Conservation (phyloP, 2,888 invertebrate species). For the Caenorhabditis sp. region DNA sequence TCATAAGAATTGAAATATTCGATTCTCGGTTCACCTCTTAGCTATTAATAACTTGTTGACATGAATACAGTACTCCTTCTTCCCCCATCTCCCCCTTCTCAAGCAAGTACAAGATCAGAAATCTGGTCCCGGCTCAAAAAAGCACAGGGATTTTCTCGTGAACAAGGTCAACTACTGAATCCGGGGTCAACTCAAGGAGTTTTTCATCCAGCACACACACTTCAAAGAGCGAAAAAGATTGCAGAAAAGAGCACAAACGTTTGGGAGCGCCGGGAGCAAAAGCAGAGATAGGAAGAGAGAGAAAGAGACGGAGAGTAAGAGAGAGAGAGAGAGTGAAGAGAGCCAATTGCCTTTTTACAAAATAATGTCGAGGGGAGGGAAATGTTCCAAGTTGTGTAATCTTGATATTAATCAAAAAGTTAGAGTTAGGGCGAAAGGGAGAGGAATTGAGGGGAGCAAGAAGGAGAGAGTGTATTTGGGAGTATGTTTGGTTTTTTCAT, state of each 20-base stretch:
- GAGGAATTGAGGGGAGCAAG: too few relatives aligned
- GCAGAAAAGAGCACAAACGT: conserved; percentile 25
- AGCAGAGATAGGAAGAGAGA: conserved; percentile 11
- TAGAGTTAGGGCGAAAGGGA: not conserved
- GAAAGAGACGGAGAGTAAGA: not conserved
- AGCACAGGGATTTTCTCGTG: not conserved
- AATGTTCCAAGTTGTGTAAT: conserved; percentile 8
- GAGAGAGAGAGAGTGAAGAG: too few relatives aligned
- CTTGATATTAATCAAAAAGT: not conserved
- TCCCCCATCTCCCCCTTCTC: not conserved
- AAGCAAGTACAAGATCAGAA: not conserved
- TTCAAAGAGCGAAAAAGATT: conserved; percentile 42
- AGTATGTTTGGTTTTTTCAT: too few relatives aligned
- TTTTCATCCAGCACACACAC: conserved; percentile 15
- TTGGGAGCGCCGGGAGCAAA: conserved; percentile 5
- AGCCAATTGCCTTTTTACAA: conserved; percentile 27
- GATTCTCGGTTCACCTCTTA: not conserved
- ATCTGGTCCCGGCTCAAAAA: not conserved
- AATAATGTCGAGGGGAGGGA: too few relatives aligned
- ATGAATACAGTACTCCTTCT: not conserved
- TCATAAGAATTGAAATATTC: too few relatives aligned
- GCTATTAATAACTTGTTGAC: too few relatives aligned
- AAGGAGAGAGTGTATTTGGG: too few relatives aligned
- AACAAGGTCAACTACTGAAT: conserved; percentile 27
- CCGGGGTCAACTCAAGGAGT: conserved; percentile 23